A percentile compares a stretch with the other conserved stretches of the same genome.
phyloP scores from a whole-genome alignment of 2,888 invertebrate species.

The Heliconius ethilla region DNA sequence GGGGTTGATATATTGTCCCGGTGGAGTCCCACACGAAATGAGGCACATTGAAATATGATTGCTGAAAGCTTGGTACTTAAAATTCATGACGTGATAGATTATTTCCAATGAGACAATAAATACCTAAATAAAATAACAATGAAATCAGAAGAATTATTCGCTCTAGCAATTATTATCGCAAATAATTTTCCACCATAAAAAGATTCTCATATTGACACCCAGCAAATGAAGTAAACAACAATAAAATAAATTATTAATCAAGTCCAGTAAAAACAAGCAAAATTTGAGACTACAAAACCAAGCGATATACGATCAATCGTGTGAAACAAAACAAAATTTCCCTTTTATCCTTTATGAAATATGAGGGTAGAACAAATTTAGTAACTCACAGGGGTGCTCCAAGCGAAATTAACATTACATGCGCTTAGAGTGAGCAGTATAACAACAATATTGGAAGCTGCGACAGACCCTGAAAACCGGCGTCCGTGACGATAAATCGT shows the following conservation, averaged over 20 bases:
- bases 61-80: conserved; percentile 50
- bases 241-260: conserved; percentile 14
- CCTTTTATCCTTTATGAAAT: conserved; percentile 30
- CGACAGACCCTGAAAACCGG: conserved; percentile 66
- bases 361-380: conserved; percentile 34
- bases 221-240: background rate
- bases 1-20: conserved; percentile 69
- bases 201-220: background rate
- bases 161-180: background rate
- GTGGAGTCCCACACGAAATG: conserved; percentile 61
- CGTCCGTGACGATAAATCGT: conserved; percentile 77
- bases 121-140: background rate
- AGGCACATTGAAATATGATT: conserved; percentile 62
- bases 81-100: conserved; percentile 39
- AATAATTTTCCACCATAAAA: background rate
- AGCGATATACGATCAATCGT: conserved; percentile 23
- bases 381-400: conserved; percentile 34
- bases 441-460: conserved; percentile 63
- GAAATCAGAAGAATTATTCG: background rate
- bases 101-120: background rate
- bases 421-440: conserved; percentile 43
- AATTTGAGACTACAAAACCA: background rate
- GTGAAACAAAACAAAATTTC: conserved; percentile 27
- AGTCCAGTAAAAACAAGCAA: background rate
- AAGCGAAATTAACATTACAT: conserved; percentile 33